These are phyloP conservation scores for Onychomys torridus DNA, from an alignment of 2,797 vertebrate species.

Conservation along the genomic window DNA sequence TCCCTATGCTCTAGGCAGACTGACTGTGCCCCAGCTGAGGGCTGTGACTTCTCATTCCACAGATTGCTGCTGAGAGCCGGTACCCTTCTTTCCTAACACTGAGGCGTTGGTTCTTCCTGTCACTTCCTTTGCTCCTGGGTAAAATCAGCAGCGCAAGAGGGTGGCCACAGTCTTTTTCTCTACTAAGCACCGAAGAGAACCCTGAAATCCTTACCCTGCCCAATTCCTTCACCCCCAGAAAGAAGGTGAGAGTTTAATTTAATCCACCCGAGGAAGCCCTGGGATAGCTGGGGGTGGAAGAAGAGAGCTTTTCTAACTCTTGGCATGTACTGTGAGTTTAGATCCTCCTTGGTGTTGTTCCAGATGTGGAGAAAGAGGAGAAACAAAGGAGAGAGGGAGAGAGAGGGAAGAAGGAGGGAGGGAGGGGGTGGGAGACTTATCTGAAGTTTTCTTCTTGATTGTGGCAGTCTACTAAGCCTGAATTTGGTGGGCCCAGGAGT, in stretches of 20 bases:
- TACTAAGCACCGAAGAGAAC: neutral
- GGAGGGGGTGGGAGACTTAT: neutral
- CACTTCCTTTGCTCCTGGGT: neutral
- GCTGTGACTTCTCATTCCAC: neutral
- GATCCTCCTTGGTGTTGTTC: neutral
- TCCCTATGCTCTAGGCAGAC: neutral
- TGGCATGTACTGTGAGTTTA: neutral
- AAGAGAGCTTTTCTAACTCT: neutral
- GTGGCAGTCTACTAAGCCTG: neutral
- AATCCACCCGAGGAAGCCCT: neutral
- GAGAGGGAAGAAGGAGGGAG: neutral
- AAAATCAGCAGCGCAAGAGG: neutral
- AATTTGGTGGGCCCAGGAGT: neutral
- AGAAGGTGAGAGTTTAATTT: constrained; percentile 14
- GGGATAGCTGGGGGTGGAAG: neutral
- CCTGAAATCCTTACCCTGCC: neutral
- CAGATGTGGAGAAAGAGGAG: constrained; percentile 15
- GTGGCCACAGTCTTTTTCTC: neutral
- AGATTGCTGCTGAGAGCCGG: neutral
- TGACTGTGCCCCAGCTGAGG: neutral
- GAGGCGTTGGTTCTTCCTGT: neutral
- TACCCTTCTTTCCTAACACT: neutral
- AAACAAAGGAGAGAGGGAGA: neutral
- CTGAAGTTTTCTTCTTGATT: neutral
- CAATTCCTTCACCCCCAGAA: neutral